Evolutionary conservation across 2,888 invertebrate genomes (phyloP), one percentile per base, ranked within the genome.

Genomic region (Drosophila mettleri): DNA sequence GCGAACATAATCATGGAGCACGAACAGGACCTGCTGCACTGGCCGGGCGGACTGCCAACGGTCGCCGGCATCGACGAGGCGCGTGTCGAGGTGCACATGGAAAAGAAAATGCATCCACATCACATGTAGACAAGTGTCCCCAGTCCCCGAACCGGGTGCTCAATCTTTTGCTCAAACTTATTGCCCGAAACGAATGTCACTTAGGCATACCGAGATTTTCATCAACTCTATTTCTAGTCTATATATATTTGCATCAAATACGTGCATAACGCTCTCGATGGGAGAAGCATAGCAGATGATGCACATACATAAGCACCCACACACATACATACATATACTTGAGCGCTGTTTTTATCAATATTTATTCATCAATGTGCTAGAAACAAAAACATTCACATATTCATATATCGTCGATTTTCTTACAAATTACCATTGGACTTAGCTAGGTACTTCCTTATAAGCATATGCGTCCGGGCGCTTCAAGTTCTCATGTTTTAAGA

Each of bases 1-100:
- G 96, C 96, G 22, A 96, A 96, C 89, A 95, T 96, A 91, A 96
- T 96, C 64, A 94, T 96, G 94, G 94, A 95, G 57, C 95, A 95
- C 79, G 96, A 96, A 89, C 92, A 93, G 10, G 95, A 95, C 46
- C 91, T 95, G 52, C 91, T 96, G n/a, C 94, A 95, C 69, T 93
- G 95, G 91, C 96, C 96, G 0, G 94, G 95, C 65, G 96, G 96
- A 5, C 91, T 96, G 1, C 96, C 96, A n/a, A 94, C 95, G 0
- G 94, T 95, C 1, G 94, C 95, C 0, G 94, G 94, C n/a, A 94
- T 96, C 27, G 96, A 96, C 81, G 93, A 94, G 66, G 95, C 95
- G 0, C 93, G 95, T 2, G 91, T 94, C 27, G 94, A 94, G 51
- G 93, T 93, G 2, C 94, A 95, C 87, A 95, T 95, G 86, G 94